phyloP scores from a whole-genome alignment of 1,140 invertebrate genomes.

The Drosophila teissieri region DNA sequence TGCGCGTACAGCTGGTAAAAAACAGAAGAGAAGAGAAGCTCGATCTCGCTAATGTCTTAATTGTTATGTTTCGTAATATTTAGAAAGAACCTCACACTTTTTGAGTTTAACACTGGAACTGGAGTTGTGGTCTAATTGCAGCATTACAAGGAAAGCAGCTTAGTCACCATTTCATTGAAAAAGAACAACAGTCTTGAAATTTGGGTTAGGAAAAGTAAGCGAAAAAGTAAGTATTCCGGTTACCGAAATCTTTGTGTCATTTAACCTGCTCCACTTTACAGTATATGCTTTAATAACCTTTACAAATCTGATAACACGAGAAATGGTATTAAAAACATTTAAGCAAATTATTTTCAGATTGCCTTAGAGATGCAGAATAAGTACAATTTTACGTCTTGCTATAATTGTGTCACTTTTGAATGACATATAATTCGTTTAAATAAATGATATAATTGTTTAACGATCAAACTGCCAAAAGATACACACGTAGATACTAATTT shows the following conservation, averaged over 20 bases:
- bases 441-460: no score
- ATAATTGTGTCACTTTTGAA: no score
- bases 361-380: no score
- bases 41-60: neutral
- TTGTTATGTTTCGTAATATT: neutral
- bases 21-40: no score
- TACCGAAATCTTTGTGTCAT: conserved; percentile 28
- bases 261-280: conserved; percentile 7
- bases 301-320: neutral
- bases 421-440: no score
- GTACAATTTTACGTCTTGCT: no score
- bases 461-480: no score
- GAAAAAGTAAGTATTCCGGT: neutral
- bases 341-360: no score
- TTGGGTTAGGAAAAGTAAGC: conserved; percentile 14
- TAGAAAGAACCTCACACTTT: neutral
- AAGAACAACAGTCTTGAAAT: conserved; percentile 7
- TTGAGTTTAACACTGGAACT: neutral
- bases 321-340: no score
- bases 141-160: conserved; percentile 6
- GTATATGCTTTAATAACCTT: neutral
- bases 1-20: conserved; percentile 28
- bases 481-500: no score
- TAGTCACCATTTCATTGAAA: conserved; percentile 2
- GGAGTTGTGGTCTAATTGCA: conserved; percentile 11